Conservation (phyloP, 2,113 vertebrate genomes). For the Hyaena hyaena region DNA sequence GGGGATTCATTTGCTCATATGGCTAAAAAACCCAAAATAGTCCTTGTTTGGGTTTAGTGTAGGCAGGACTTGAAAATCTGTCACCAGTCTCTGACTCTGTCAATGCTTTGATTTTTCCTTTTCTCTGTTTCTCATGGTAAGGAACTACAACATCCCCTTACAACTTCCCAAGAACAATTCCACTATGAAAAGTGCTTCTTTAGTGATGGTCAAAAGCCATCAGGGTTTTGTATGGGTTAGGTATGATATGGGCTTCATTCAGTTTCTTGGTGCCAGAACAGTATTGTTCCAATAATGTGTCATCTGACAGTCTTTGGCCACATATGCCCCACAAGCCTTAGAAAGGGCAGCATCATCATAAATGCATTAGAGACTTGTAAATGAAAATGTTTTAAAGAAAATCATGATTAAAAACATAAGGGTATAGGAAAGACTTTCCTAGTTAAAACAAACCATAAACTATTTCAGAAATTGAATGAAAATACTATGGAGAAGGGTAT, state of each 20-base stretch:
- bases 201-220: neutral
- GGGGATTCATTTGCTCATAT: neutral
- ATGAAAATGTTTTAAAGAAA: neutral
- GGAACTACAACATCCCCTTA: neutral
- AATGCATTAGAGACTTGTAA: neutral
- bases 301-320: neutral
- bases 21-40: neutral
- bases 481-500: neutral
- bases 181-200: neutral
- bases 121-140: neutral
- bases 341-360: neutral
- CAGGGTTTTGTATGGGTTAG: neutral
- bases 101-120: neutral
- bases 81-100: neutral
- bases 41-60: neutral
- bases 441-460: neutral
- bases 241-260: neutral
- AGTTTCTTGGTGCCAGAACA: too few species aligned
- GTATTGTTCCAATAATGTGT: neutral
- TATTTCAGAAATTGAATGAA: neutral
- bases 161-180: neutral
- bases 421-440: neutral
- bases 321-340: too few species aligned
- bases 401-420: neutral
- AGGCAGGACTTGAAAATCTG: neutral